Percentiles rank a stretch among this genome's conserved stretches.
Conservation (phyloP, 2,113 vertebrate genomes). For the Pelecanus crispus region DNA sequence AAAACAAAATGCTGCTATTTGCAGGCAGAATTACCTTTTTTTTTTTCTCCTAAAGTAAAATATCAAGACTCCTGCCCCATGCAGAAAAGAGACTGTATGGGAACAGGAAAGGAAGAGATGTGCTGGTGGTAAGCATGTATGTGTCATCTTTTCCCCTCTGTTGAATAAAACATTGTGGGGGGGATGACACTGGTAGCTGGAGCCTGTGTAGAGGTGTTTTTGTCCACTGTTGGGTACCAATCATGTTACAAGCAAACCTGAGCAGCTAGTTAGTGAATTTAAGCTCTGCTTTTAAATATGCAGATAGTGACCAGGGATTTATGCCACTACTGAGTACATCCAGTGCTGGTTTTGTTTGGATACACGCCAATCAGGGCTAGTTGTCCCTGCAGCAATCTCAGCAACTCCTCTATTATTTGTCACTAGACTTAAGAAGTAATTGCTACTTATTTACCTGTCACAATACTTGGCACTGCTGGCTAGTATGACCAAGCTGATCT, state of each 20-base stretch:
- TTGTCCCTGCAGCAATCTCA: background rate
- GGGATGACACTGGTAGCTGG: rapidly evolving
- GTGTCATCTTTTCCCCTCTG: background rate
- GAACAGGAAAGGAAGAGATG: background rate
- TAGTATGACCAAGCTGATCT: too few relatives aligned
- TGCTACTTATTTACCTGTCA: background rate
- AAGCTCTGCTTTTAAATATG: background rate
- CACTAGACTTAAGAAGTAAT: background rate
- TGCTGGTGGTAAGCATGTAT: background rate
- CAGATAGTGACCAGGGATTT: background rate
- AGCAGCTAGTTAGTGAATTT: background rate
- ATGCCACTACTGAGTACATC: background rate
- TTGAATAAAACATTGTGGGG: background rate
- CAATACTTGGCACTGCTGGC: background rate
- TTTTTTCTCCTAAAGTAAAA: background rate
- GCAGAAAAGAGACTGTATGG: background rate
- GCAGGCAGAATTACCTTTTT: background rate
- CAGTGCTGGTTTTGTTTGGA: background rate
- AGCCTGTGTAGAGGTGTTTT: background rate
- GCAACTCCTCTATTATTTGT: background rate
- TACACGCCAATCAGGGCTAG: background rate
- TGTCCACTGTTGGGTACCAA: background rate
- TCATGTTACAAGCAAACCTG: background rate
- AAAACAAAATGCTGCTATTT: background rate
- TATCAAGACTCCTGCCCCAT: background rate